Conservation (phyloP, 2,888 invertebrate species). For the Nymphalis polychloros region DNA sequence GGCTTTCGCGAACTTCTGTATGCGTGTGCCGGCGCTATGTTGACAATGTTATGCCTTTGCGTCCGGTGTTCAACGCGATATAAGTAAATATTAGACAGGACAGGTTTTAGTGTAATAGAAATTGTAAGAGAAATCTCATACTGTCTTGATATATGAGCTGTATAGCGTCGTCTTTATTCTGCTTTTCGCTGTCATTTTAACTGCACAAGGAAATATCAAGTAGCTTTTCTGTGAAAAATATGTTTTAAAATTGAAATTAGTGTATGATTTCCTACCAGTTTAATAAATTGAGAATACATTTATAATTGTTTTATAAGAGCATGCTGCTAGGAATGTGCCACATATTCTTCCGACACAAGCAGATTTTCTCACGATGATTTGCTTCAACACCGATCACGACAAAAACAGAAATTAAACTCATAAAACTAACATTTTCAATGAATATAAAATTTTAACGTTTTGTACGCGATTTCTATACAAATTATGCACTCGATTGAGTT, state of each 20-base stretch:
- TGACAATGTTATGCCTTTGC: slow-evolving; percentile 34
- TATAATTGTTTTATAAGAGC: too few relatives aligned
- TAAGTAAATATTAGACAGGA: slow-evolving; percentile 49
- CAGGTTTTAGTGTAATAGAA: slow-evolving; percentile 63
- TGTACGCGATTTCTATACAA: background rate
- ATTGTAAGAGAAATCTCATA: slow-evolving; percentile 53
- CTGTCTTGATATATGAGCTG: slow-evolving; percentile 34
- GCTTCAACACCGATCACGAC: too few relatives aligned
- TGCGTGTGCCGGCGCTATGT: slow-evolving; percentile 56
- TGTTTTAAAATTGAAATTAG: slow-evolving; percentile 3
- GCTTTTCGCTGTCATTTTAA: background rate
- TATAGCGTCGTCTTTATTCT: slow-evolving; percentile 3
- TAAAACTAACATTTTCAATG: too few relatives aligned
- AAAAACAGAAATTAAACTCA: too few relatives aligned
- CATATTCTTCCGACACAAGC: too few relatives aligned
- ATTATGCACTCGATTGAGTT: background rate
- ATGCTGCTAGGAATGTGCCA: too few relatives aligned
- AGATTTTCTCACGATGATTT: too few relatives aligned
- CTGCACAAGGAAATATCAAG: background rate
- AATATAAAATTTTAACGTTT: background rate
- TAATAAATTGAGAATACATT: too few relatives aligned
- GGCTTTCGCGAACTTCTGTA: slow-evolving; percentile 61
- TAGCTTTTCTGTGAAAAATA: background rate
- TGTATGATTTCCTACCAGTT: background rate
- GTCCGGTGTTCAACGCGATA: slow-evolving; percentile 40